phyloP scores from a whole-genome alignment of 2,888 invertebrate genomes.

The Hoplodrina ambigua region DNA sequence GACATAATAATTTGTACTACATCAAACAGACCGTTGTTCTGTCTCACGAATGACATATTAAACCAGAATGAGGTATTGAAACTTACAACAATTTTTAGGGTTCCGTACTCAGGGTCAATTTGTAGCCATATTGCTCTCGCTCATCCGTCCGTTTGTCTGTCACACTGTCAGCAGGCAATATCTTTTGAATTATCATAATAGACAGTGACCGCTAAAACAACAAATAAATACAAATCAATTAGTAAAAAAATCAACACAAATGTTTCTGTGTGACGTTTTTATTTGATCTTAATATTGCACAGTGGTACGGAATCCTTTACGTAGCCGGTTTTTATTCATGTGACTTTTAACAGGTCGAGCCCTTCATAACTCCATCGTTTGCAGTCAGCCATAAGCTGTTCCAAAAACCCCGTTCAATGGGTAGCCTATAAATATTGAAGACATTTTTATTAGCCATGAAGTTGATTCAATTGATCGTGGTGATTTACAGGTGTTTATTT shows the following conservation, averaged over 20 bases:
- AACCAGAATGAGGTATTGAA: constrained; percentile 21
- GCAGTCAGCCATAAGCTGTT: constrained; percentile 19
- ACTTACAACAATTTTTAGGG: constrained; percentile 23
- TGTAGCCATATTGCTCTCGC: no score
- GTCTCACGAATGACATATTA: constrained; percentile 45
- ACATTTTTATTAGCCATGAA: constrained; percentile 39
- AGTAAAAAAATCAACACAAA: no score
- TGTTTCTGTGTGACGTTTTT: no score
- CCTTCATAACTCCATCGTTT: constrained; percentile 51
- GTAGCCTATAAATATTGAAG: constrained; percentile 48
- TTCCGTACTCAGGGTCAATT: no score
- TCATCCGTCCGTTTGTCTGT: no score
- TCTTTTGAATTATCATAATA: no score
- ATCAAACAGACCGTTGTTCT: constrained; percentile 60
- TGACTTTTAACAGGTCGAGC: constrained; percentile 22
- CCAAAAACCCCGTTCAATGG: constrained; percentile 49
- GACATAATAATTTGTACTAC: constrained; percentile 59
- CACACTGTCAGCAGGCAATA: no score
- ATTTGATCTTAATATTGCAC: no score
- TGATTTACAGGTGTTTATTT: constrained; percentile 50
- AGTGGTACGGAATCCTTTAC: no score
- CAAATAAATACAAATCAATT: no score
- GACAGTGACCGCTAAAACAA: no score
- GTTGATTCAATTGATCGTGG: constrained; percentile 40
- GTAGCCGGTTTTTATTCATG: neutral